Evolutionary conservation across 2,113 vertebrate genomes (phyloP).

Genomic region (Xenopus borealis): DNA sequence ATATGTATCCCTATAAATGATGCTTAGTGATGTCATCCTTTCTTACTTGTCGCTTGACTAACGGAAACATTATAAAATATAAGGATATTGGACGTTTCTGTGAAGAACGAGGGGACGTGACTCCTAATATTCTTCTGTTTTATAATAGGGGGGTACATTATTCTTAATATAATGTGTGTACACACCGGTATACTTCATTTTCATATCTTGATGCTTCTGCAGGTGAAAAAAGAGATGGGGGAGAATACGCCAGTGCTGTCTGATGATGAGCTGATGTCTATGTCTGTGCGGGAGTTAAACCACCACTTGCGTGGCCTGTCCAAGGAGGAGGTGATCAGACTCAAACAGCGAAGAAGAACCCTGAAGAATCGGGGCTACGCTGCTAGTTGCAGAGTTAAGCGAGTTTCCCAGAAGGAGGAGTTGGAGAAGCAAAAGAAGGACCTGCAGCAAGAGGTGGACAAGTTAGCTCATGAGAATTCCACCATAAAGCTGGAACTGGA

Average conservation of each 20-base stretch:
- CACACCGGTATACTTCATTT: too few relatives aligned
- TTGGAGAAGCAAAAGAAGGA: slow-evolving; percentile 94
- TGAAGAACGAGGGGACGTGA: too few relatives aligned
- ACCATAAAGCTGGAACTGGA: slow-evolving; percentile 98
- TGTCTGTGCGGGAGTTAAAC: slow-evolving; percentile 96
- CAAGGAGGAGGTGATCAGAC: slow-evolving; percentile 87
- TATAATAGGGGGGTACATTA: too few relatives aligned
- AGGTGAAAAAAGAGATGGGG: slow-evolving; percentile 93
- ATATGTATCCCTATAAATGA: too few relatives aligned
- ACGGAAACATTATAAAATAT: too few relatives aligned
- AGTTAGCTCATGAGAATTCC: slow-evolving; percentile 94
- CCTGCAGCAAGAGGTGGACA: slow-evolving; percentile 95
- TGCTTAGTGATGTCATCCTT: too few relatives aligned
- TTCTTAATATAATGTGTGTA: too few relatives aligned
- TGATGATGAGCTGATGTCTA: slow-evolving; percentile 91
- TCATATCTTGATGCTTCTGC: not conserved
- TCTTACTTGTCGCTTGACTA: too few relatives aligned
- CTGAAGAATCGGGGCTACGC: slow-evolving; percentile 97
- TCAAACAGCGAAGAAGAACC: slow-evolving; percentile 94
- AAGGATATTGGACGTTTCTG: too few relatives aligned
- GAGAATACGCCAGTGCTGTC: slow-evolving; percentile 89
- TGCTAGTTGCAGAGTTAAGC: slow-evolving; percentile 96
- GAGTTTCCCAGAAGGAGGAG: slow-evolving; percentile 96
- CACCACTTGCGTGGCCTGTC: slow-evolving; percentile 93
- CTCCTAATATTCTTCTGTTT: too few relatives aligned